Conservation (phyloP, 2,888 invertebrate genomes). For the Hermaeophaga mercurialis region DNA sequence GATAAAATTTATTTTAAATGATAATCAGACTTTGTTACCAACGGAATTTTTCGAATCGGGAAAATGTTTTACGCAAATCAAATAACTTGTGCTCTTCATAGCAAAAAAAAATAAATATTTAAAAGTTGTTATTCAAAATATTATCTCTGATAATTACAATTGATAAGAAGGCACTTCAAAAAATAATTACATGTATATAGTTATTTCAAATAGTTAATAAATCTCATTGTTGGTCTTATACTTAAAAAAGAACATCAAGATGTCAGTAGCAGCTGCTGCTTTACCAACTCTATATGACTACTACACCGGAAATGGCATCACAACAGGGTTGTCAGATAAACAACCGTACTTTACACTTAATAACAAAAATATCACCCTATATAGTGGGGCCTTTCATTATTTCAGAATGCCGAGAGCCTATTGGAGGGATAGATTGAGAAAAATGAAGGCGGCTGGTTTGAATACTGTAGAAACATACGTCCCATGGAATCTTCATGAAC, state of each 20-base stretch:
- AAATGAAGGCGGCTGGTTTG: slow-evolving; percentile 81
- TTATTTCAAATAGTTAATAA: too few relatives aligned
- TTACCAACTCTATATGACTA: slow-evolving; percentile 52
- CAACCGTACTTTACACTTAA: slow-evolving; percentile 55
- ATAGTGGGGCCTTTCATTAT: slow-evolving; percentile 76
- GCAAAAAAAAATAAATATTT: too few relatives aligned
- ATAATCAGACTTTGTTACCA: too few relatives aligned
- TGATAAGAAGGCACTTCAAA: too few relatives aligned
- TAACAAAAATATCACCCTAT: slow-evolving; percentile 55
- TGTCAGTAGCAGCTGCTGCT: neutral
- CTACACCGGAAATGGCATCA: slow-evolving; percentile 54
- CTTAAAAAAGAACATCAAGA: neutral
- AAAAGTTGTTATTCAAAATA: too few relatives aligned
- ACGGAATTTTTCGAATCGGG: too few relatives aligned
- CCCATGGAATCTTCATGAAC: slow-evolving; percentile 89
- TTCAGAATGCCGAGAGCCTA: slow-evolving; percentile 78
- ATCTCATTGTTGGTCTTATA: too few relatives aligned
- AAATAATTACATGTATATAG: too few relatives aligned
- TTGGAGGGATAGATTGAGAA: slow-evolving; percentile 79
- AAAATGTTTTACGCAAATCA: too few relatives aligned
- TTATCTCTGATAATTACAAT: too few relatives aligned
- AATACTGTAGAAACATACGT: slow-evolving; percentile 86
- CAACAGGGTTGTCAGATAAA: slow-evolving; percentile 46
- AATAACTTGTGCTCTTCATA: too few relatives aligned
- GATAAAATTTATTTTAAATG: too few relatives aligned